Conservation (phyloP, 2,888 invertebrate species). For the Hirtodrosophila cameraria region DNA sequence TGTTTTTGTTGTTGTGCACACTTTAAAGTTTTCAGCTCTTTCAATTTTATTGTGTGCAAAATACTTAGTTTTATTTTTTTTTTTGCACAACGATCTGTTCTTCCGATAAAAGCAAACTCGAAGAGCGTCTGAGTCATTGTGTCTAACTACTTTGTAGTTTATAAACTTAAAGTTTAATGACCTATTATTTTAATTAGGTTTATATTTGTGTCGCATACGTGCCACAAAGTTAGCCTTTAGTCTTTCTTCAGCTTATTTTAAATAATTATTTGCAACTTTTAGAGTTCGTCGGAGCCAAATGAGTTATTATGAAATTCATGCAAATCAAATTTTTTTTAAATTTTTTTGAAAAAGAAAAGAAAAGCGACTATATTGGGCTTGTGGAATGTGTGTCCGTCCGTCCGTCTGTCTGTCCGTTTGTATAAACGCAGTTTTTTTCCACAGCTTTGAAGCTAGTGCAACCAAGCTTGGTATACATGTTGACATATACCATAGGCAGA, state of each 20-base stretch:
- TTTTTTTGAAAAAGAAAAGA: no score
- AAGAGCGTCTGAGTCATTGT: conserved; percentile 22
- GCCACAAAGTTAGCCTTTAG: not conserved
- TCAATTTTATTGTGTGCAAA: conserved; percentile 7
- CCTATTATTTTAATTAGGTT: conserved; percentile 40
- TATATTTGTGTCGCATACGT: conserved; percentile 4
- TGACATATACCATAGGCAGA: no score
- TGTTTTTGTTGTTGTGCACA: conserved; percentile 1
- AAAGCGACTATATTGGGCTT: no score
- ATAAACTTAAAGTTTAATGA: conserved; percentile 23
- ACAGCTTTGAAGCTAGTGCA: no score
- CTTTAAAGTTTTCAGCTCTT: conserved; percentile 8
- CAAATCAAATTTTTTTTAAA: conserved; percentile 24
- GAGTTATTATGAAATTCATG: conserved; percentile 26
- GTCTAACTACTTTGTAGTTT: conserved; percentile 12
- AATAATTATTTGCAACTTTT: not conserved
- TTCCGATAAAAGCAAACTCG: conserved; percentile 39
- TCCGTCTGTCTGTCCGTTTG: no score
- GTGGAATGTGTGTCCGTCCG: no score
- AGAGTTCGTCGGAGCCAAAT: conserved; percentile 1
- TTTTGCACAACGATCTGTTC: conserved; percentile 44
- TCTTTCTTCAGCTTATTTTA: not conserved
- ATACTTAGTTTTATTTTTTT: not conserved
- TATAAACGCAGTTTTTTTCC: no score
- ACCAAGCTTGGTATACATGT: no score